Conservation (phyloP, 2,797 vertebrate genomes). For the Catharus ustulatus region DNA sequence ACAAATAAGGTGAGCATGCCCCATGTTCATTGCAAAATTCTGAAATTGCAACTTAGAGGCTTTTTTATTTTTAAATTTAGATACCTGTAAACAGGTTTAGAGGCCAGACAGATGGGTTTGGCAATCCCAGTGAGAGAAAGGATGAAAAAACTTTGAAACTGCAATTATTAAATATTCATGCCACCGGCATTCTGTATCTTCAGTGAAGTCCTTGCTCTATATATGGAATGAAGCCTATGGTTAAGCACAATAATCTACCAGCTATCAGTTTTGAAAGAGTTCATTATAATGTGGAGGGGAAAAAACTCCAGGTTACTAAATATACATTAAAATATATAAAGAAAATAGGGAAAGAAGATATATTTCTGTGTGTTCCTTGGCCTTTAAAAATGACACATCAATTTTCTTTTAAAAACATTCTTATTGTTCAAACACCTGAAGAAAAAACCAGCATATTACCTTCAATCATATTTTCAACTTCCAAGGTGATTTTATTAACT, state of each 20-base stretch:
- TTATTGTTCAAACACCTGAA: neutral
- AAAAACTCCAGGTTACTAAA: neutral
- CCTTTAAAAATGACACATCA: neutral
- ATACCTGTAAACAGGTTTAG: neutral
- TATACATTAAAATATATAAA: neutral
- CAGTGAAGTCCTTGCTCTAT: slow-evolving; percentile 12
- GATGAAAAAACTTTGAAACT: slow-evolving; percentile 32
- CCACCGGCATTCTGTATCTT: slow-evolving; percentile 21
- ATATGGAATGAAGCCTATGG: slow-evolving; percentile 9
- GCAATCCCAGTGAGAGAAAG: slow-evolving; percentile 34
- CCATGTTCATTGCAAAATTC: neutral
- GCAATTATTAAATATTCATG: slow-evolving; percentile 50
- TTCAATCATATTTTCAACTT: slow-evolving; percentile 43
- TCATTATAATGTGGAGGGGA: neutral
- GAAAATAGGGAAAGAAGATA: neutral
- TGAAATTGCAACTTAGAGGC: neutral
- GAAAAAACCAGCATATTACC: neutral
- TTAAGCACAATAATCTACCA: slow-evolving; percentile 2
- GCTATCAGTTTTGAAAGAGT: slow-evolving; percentile 20
- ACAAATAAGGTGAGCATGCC: neutral
- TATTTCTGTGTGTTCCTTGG: neutral
- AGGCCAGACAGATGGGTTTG: slow-evolving; percentile 10
- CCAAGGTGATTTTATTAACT: slow-evolving; percentile 67
- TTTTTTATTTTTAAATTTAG: neutral
- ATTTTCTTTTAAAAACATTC: neutral